These are phyloP conservation scores for Craseonycteris thonglongyai DNA, from an alignment of 2,113 vertebrate species.

Conservation along the genomic window DNA sequence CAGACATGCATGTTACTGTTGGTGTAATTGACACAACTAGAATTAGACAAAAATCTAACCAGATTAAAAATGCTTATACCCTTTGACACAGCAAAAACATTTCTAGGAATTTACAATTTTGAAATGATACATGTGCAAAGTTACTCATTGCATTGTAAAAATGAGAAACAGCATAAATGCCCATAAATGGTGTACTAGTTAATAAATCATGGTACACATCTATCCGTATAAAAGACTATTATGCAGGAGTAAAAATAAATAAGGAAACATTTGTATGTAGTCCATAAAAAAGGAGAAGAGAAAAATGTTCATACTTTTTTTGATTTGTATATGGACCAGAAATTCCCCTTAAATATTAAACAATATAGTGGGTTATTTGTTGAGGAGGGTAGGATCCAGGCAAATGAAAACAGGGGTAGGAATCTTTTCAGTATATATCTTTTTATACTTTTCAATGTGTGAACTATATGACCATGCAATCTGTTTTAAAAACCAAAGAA, in stretches of 20 bases:
- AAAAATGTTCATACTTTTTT: not conserved
- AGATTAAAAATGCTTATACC: not conserved
- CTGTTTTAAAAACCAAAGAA: not conserved
- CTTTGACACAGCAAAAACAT: not conserved
- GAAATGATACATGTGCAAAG: not conserved
- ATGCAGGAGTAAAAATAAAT: not conserved
- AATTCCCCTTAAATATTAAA: not conserved
- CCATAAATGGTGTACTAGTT: not conserved
- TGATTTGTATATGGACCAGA: not conserved
- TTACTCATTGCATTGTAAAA: not conserved
- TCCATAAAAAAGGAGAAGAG: not conserved
- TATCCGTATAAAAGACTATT: not conserved
- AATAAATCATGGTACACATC: not conserved
- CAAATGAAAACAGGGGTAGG: not conserved
- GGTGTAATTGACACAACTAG: not conserved
- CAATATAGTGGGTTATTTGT: not conserved
- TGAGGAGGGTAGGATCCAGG: not conserved
- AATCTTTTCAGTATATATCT: not conserved
- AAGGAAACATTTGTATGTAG: not conserved
- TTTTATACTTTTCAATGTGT: not conserved
- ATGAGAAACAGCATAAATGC: not conserved
- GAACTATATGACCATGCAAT: not conserved
- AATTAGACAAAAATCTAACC: not conserved
- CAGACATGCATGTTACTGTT: not conserved
- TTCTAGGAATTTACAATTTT: not conserved